Evolutionary conservation across 2,113 vertebrate species (phyloP).

Genomic region (Eira barbara): DNA sequence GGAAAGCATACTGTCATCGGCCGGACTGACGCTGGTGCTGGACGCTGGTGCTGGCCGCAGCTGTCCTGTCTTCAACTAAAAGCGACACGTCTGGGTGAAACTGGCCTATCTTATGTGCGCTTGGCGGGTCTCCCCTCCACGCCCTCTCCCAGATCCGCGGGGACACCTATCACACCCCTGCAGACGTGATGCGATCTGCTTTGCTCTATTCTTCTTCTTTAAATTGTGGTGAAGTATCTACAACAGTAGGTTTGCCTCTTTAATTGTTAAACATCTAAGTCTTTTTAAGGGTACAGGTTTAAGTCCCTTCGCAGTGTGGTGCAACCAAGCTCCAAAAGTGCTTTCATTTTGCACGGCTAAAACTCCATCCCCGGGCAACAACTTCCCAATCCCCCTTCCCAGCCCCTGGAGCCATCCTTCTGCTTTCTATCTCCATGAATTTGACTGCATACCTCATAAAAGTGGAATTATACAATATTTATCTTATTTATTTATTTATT

Average conservation of each 20-base stretch:
- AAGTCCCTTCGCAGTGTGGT: background rate
- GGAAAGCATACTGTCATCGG: background rate
- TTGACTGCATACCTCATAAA: background rate
- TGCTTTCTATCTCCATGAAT: background rate
- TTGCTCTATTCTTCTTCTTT: background rate
- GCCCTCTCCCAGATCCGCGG: background rate
- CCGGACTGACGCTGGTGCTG: background rate
- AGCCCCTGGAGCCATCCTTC: background rate
- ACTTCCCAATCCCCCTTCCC: background rate
- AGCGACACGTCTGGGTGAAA: background rate
- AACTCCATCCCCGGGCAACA: background rate
- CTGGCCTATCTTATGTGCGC: background rate
- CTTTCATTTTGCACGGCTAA: background rate
- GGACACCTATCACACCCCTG: background rate
- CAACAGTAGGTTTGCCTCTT: background rate
- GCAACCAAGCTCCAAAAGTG: background rate
- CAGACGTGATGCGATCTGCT: too few species aligned
- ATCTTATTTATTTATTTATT: background rate
- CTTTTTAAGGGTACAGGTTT: background rate
- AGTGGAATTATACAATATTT: background rate
- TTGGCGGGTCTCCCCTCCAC: background rate
- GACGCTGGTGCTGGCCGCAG: background rate
- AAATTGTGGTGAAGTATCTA: background rate
- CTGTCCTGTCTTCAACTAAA: background rate
- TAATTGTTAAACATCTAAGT: background rate